These are phyloP conservation scores for Emydocephalus ijimae DNA, from an alignment of 2,113 vertebrate genomes.

Conservation along the genomic window DNA sequence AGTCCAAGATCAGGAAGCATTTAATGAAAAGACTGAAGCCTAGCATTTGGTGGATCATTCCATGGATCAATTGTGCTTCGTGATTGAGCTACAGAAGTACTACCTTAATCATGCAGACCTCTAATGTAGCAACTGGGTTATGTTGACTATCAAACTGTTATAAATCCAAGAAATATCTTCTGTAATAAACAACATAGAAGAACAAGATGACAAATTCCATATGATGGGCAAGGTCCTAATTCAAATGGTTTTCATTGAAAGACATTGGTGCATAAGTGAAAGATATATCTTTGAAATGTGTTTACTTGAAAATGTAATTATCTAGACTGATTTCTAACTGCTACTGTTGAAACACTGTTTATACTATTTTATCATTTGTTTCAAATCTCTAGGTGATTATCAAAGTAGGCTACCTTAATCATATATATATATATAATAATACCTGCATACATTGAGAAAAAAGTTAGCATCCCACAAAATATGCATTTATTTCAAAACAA, in stretches of 20 bases:
- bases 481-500: not conserved
- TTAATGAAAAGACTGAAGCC: not conserved
- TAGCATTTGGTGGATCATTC: not conserved
- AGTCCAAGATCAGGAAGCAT: not conserved
- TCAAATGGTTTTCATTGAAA: constrained; percentile 29
- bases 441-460: not conserved
- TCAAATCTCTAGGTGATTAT: constrained; percentile 43
- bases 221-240: constrained; percentile 9
- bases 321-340: constrained; percentile 37
- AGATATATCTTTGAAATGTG: constrained; percentile 45
- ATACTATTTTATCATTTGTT: constrained; percentile 54
- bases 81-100: not conserved
- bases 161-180: not conserved
- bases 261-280: constrained; percentile 37
- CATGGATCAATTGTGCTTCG: not conserved
- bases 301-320: constrained; percentile 52
- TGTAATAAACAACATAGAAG: not conserved
- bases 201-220: not conserved
- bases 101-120: not conserved
- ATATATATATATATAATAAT: not conserved
- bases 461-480: not conserved
- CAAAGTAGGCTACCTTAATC: constrained; percentile 46
- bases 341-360: constrained; percentile 47
- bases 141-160: not conserved
- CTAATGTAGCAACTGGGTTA: not conserved